These are phyloP conservation scores for Cebidichthys violaceus DNA, from an alignment of 2,113 vertebrate genomes.

Conservation along the genomic window DNA sequence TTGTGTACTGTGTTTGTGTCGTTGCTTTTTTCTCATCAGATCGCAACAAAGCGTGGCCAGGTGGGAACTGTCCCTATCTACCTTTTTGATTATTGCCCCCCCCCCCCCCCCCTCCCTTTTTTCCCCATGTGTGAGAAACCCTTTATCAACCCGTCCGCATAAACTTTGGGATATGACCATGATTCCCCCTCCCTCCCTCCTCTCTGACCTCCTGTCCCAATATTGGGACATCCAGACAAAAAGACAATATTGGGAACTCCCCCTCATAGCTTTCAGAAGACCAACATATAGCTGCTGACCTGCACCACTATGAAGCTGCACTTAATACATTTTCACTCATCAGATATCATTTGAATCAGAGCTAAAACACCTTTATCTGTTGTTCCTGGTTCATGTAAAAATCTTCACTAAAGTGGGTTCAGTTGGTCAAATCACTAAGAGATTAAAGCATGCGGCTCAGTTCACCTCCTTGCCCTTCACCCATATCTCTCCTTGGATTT, in stretches of 20 bases:
- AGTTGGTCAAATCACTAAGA: slow-evolving; percentile 21
- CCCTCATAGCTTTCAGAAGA: slow-evolving; percentile 77
- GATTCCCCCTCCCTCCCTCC: slow-evolving; percentile 12
- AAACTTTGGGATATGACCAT: slow-evolving; percentile 43
- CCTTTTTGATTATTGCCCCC: slow-evolving; percentile 42
- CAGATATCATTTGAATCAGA: not conserved
- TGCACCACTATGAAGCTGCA: not conserved
- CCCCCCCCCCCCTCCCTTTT: not conserved
- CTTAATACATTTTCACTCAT: not conserved
- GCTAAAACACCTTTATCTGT: not conserved
- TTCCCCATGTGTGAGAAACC: slow-evolving; percentile 5
- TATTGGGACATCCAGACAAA: slow-evolving; percentile 54
- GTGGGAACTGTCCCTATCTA: slow-evolving; percentile 82
- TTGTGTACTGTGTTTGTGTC: slow-evolving; percentile 60
- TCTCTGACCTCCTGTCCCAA: slow-evolving; percentile 45
- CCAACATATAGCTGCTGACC: not conserved
- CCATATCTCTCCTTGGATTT: slow-evolving; percentile 6
- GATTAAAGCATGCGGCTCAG: slow-evolving; percentile 4
- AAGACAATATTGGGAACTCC: slow-evolving; percentile 67
- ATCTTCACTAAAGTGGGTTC: slow-evolving; percentile 25
- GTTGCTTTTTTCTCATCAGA: slow-evolving; percentile 82
- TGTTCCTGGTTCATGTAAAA: slow-evolving; percentile 5
- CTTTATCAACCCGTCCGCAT: slow-evolving; percentile 31
- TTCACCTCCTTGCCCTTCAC: slow-evolving; percentile 2
- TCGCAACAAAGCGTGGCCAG: slow-evolving; percentile 85